Percentiles rank a stretch among this genome's conserved stretches.
Evolutionary conservation across 2,797 vertebrate genomes (phyloP).

Genomic region (Falco biarmicus): DNA sequence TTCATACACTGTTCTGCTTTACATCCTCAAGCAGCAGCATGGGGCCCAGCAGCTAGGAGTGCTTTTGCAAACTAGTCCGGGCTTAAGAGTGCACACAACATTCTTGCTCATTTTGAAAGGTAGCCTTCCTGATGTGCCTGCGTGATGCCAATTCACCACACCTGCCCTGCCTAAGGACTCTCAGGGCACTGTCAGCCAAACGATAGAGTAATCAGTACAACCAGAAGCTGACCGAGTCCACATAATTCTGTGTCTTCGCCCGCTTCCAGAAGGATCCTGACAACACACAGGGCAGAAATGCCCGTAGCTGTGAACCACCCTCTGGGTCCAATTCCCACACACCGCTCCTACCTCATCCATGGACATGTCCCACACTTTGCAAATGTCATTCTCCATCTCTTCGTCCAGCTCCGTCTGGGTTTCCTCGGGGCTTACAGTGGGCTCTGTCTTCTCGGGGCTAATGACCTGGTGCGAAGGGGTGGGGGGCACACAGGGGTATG

Average conservation of each 20-base stretch:
- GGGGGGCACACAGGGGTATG: no score
- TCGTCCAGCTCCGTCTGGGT: slow-evolving; percentile 82
- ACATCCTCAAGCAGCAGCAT: fast-evolving
- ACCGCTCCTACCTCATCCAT: slow-evolving; percentile 88
- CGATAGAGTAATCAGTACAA: fast-evolving
- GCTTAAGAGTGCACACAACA: fast-evolving
- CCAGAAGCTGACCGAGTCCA: fast-evolving
- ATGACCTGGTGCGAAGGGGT: slow-evolving; percentile 62
- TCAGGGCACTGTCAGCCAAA: neutral
- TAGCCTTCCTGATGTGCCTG: fast-evolving
- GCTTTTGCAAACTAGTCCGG: no score
- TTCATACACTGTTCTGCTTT: neutral
- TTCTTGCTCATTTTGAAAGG: fast-evolving
- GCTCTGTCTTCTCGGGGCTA: slow-evolving; percentile 70
- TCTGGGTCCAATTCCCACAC: neutral
- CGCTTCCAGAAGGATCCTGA: fast-evolving
- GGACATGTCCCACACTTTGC: slow-evolving; percentile 98
- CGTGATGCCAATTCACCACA: neutral
- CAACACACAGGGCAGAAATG: fast-evolving
- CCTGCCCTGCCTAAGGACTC: neutral
- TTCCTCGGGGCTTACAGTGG: slow-evolving; percentile 68
- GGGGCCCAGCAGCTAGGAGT: fast-evolving
- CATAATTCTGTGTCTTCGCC: fast-evolving
- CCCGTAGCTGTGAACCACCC: neutral
- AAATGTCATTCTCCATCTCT: slow-evolving; percentile 91